Base-by-base conservation (phyloP, 2,888 invertebrate species). In the Eudasyphora cyanicolor region DNA sequence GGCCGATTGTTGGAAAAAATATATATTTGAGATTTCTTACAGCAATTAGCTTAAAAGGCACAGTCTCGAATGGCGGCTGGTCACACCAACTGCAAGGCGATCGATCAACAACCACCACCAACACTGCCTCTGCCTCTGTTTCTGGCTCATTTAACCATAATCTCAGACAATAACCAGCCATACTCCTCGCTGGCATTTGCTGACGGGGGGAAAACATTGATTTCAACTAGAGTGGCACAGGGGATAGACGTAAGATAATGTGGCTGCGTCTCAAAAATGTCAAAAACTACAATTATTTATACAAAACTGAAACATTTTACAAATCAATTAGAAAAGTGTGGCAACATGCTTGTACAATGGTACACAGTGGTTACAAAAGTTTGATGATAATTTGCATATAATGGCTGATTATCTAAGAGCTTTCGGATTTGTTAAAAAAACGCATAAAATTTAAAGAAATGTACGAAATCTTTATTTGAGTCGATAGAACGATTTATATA, bases 221-320 rank as follows among this genome's bases (percentile, higher is more conserved):
- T 19, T 10, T 24, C 7, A n/a, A 27, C 14, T 17, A 10, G 17
- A 51, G 17, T 42, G 6, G 19, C 27, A 77, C 29, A 12, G 12
- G 60, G 35, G 29, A 10, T 38, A 38, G 12, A 38, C 19, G 7
- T 5, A 75, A 35, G 60, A 35, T 42, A 80, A 78, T 74, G 74
- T 57, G 78, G 73, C 60, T 76, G 64, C 42, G 8, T 45, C 49
- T 84, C 75, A 76, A 85, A 87, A 88, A 89, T 89, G 89, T 89
- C 89, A 89, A 89, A 90, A 89, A 88, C 88, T 86, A 86, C 87
- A 87, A 89, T 89, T 89, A 89, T 90, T 90, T 90, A 88, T 87
- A 88, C 86, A 88, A 57, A 90, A 88, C 86, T 88, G 87, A 88
- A 89, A 88, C 89, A 89, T 90, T 90, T 90, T 87, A 88, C 89